Conservation (phyloP, 2,113 vertebrate genomes). For the Phycodurus eques region DNA sequence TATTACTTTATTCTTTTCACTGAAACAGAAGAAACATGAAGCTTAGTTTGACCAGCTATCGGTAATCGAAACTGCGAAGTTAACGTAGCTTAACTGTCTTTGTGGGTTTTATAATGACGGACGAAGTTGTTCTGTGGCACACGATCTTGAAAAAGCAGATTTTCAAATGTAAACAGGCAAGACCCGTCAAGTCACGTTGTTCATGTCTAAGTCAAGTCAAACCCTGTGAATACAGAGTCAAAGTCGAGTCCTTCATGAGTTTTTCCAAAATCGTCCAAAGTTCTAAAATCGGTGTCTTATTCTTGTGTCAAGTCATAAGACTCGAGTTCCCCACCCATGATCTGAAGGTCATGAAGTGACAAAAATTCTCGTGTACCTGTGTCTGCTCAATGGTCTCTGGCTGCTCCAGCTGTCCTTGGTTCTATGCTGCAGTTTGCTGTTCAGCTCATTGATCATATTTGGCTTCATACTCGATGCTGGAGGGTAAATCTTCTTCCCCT, state of each 20-base stretch:
- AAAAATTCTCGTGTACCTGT: conserved; percentile 67
- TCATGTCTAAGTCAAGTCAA: no score
- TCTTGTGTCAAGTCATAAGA: no score
- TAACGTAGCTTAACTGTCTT: background rate
- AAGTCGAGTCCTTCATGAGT: no score
- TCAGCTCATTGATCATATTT: conserved; percentile 90
- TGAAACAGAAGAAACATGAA: background rate
- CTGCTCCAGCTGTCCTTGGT: conserved; percentile 73
- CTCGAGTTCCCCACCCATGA: no score
- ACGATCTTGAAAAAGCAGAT: no score
- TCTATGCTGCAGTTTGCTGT: conserved; percentile 88
- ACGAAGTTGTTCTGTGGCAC: background rate
- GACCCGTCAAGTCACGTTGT: background rate
- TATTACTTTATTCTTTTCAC: background rate
- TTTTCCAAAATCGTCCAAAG: no score
- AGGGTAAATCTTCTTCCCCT: conserved; percentile 75
- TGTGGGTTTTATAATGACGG: background rate
- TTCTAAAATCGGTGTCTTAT: no score
- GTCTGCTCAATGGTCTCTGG: conserved; percentile 74
- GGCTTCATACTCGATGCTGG: conserved; percentile 82
- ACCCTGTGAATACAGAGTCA: no score
- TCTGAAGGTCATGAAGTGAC: conserved; percentile 12
- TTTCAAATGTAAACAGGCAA: background rate
- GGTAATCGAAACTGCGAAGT: background rate
- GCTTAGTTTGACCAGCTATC: background rate